Evolutionary conservation across 2,797 vertebrate genomes (phyloP), one percentile per base, ranked within the genome.

Genomic region (Odontamblyopus lacepedii): DNA sequence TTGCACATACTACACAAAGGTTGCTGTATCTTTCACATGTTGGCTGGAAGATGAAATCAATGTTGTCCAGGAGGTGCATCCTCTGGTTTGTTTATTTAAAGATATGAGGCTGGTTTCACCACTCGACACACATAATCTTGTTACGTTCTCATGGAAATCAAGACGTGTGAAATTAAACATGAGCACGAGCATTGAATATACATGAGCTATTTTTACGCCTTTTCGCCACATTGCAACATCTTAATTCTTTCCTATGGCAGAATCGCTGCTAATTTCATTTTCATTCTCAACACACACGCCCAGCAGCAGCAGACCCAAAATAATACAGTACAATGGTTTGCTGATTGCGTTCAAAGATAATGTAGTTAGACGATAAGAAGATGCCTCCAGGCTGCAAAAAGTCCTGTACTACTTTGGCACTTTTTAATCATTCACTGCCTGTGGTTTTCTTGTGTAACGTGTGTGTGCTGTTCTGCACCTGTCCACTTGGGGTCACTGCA

Each of bases 301-400:
- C 70, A 85, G 78, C 78, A 80, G 84, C 82, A 83, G 77, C 71
- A 41, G 70, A 77, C 87, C 69, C 77, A 74, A 73, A 78, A 80
- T 83, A 86, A 85, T 74, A 85, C 79, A 85, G 77, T 71, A 64
- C 0, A 68, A 78, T 74, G 59, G 69, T 80, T 81, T 84, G 75
- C 77, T 87, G 89, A 91, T 91, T 84, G 78, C 77, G 71, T 79
- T 71, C 75, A 66, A 59, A 86, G 88, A 91, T 92, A 93, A 90
- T 88, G 70, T 77, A 75, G 77, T 89, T 90, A 91, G 85, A 92
- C 86, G 75, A 76, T 80, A 89, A 92, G 90, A 91, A 89, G 78
- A 86, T 82, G 79, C 82, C 71, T 81, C 69, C 72, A 50, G 86
- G 88, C 80, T 48, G 63, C 70, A 67, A 60, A 65, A 79, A 65